Evolutionary conservation across 2,113 vertebrate genomes (phyloP), one percentile per base, ranked within the genome.

Genomic region (Pteropus alecto): DNA sequence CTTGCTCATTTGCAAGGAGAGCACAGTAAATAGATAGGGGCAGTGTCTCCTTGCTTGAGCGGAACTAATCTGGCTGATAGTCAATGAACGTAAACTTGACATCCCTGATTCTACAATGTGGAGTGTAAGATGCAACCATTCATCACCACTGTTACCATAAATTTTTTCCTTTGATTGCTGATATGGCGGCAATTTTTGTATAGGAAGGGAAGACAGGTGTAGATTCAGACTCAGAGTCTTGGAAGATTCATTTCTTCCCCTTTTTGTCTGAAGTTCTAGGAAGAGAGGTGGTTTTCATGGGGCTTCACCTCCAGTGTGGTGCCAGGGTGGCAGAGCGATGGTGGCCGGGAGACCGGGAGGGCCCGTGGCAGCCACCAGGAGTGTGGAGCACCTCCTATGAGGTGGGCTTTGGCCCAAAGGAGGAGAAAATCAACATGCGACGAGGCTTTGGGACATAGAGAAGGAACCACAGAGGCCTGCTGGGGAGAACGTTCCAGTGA

Each of bases 271-370:
- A 43, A 76, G 30, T 14, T 28, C 38, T 21, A n/a, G 43, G 60
- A 71, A 43, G 63, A 82, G 10, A 65, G 13, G 7, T 1, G 5
- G 38, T 26, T 74, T 84, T 33, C 54, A 76, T 41, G 2, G 33
- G 5, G 8, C n/a, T 51, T 22, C 19, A 48, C 30, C 14, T n/a
- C 65, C 16, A 14, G 0, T 0, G 0, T 1, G 41, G 43, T 33
- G 0, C 7, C 3, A 0, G 5, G 26, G 41, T 19, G 26, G 30
- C 16, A 33, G 46, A 15, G 24, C 0, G 2, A 5, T 28, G n/a
- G 38, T 0, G 0, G 5, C 16, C 10, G 26, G 22, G 30, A n/a
- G 38, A 14, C 15, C 1, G 33, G 61, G 46, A n/a, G 19, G 70
- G 48, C 7, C 33, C 1, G 0, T 7, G 38, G 71, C 22, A 26